Evolutionary conservation across 2,888 invertebrate species (phyloP).

Genomic region (Chrysolina oricalcia): DNA sequence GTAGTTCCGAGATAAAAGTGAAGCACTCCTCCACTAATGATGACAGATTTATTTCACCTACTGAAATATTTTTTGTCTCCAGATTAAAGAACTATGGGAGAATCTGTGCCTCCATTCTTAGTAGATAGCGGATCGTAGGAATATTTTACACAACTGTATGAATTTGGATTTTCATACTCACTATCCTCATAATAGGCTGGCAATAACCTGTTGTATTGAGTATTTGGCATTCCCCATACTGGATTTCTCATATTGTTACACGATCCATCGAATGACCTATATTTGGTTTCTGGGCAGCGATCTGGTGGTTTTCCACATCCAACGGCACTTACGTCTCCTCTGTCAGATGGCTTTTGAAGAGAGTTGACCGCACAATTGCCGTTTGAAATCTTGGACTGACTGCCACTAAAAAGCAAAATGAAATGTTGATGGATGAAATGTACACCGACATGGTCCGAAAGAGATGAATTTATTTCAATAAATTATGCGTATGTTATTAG

Average conservation of each 20-base stretch:
- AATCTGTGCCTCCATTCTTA: too few species aligned
- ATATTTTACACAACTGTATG: too few species aligned
- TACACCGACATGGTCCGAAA: background rate
- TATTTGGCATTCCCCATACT: constrained; percentile 85
- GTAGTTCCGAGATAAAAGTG: too few species aligned
- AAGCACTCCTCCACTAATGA: too few species aligned
- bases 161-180: constrained; percentile 64
- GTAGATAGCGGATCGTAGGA: too few species aligned
- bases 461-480: too few species aligned
- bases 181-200: constrained; percentile 81
- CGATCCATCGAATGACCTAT: constrained; percentile 89
- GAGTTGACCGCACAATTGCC: background rate
- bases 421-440: background rate
- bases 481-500: too few species aligned
- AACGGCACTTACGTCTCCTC: constrained; percentile 30
- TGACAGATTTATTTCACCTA: too few species aligned
- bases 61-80: too few species aligned
- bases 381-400: background rate
- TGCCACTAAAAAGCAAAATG: background rate
- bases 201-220: constrained; percentile 79
- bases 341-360: constrained; percentile 22
- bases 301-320: constrained; percentile 56
- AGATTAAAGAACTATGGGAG: too few species aligned
- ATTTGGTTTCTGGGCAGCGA: constrained; percentile 73
- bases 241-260: constrained; percentile 93